These are phyloP conservation scores for Poeciliopsis turrubarensis DNA, from an alignment of 2,113 vertebrate species.

Conservation along the genomic window DNA sequence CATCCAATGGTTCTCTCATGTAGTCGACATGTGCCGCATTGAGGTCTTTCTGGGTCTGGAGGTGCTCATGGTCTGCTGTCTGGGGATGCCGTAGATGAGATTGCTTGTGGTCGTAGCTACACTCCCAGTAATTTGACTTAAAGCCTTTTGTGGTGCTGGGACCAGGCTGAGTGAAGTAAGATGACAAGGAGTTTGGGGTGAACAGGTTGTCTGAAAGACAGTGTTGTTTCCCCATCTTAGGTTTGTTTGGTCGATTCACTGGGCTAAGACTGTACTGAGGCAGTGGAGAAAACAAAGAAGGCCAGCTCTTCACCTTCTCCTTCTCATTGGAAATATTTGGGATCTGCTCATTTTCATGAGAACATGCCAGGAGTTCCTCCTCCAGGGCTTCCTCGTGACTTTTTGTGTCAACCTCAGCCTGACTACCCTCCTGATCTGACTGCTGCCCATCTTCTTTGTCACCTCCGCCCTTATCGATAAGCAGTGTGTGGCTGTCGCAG, in stretches of 20 bases:
- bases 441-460: conserved; percentile 53
- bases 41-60: conserved; percentile 56
- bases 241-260: conserved; percentile 14
- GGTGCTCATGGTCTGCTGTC: not conserved
- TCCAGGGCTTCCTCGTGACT: conserved; percentile 34
- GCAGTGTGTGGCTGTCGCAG: conserved; percentile 89
- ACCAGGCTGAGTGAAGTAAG: conserved; percentile 43
- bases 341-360: conserved; percentile 35
- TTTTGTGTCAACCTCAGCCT: not conserved
- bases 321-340: conserved; percentile 57
- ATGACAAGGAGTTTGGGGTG: conserved; percentile 23
- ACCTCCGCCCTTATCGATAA: conserved; percentile 82
- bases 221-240: conserved; percentile 60
- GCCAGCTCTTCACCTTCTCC: conserved; percentile 80
- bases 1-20: conserved; percentile 8
- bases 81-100: conserved; percentile 18
- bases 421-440: conserved; percentile 21
- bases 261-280: conserved; percentile 51
- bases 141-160: conserved; percentile 13
- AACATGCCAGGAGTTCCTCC: conserved; percentile 4
- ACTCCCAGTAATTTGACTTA: conserved; percentile 23
- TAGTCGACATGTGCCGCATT: conserved; percentile 19
- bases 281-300: conserved; percentile 71
- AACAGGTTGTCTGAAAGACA: conserved; percentile 50
- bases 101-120: conserved; percentile 23